Conservation (phyloP, 1,140 invertebrate genomes). For the Phortica variegata region DNA sequence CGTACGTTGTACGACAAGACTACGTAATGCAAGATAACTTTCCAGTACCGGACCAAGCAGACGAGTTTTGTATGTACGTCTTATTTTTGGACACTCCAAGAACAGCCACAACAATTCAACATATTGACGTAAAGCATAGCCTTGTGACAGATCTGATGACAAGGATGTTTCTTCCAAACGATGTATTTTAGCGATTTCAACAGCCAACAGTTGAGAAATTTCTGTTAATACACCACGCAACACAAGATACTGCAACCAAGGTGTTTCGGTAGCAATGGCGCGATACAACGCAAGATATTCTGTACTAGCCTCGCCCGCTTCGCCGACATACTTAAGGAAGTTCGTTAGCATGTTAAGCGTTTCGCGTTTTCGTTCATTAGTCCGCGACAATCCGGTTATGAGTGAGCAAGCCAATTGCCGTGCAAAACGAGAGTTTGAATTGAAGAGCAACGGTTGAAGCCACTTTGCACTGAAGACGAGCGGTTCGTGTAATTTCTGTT, state of each 20-base stretch:
- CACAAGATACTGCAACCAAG: slow-evolving; percentile 92
- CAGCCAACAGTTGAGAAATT: slow-evolving; percentile 81
- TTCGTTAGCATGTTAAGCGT: slow-evolving; percentile 84
- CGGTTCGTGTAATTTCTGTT: slow-evolving; percentile 32
- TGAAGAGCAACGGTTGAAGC: slow-evolving; percentile 88
- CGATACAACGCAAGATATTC: slow-evolving; percentile 89
- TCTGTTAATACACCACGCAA: slow-evolving; percentile 81
- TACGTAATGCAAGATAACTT: slow-evolving; percentile 87
- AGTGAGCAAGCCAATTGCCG: slow-evolving; percentile 87
- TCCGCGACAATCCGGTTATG: slow-evolving; percentile 75
- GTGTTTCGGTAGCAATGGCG: slow-evolving; percentile 76
- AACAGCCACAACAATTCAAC: slow-evolving; percentile 85
- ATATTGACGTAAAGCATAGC: slow-evolving; percentile 82
- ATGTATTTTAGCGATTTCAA: slow-evolving; percentile 84
- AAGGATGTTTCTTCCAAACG: slow-evolving; percentile 86
- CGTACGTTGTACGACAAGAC: slow-evolving; percentile 91
- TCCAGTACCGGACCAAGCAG: slow-evolving; percentile 87
- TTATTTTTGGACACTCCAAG: slow-evolving; percentile 77
- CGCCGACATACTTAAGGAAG: slow-evolving; percentile 81
- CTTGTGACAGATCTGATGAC: slow-evolving; percentile 91
- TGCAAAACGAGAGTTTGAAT: slow-evolving; percentile 83
- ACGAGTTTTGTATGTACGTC: slow-evolving; percentile 85
- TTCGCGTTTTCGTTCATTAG: slow-evolving; percentile 56
- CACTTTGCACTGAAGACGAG: slow-evolving; percentile 65
- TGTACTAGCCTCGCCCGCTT: slow-evolving; percentile 85